Percentiles rank a stretch among this genome's conserved stretches.
phyloP scores from a whole-genome alignment of 2,797 vertebrate genomes.

The Cynodonichthys magdalenae region DNA sequence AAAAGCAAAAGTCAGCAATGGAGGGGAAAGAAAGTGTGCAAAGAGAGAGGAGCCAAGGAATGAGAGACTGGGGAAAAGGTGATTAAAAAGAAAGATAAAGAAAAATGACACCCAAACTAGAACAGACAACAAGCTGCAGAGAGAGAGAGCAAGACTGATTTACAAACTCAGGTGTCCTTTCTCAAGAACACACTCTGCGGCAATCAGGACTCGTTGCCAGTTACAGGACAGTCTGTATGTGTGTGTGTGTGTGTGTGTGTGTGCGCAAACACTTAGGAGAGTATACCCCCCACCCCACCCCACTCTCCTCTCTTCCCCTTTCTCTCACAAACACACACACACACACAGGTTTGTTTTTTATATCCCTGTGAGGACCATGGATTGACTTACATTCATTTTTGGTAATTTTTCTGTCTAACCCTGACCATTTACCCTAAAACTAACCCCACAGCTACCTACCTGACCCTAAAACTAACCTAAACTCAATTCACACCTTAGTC shows the following conservation, averaged over 20 bases:
- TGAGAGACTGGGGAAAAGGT: constrained; percentile 17
- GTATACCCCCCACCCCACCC: neutral
- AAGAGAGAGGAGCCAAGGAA: constrained; percentile 6
- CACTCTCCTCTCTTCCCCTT: constrained; percentile 15
- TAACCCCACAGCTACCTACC: too few species aligned
- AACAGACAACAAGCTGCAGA: constrained; percentile 18
- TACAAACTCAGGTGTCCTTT: constrained; percentile 77
- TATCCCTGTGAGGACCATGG: neutral
- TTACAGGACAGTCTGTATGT: constrained; percentile 30
- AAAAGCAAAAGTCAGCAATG: constrained; percentile 27
- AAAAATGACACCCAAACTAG: constrained; percentile 30
- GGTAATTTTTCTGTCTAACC: too few species aligned
- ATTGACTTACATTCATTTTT: too few species aligned
- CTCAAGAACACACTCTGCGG: constrained; percentile 75
- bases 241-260: constrained; percentile 5
- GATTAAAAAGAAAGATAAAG: constrained; percentile 51
- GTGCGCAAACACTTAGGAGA: constrained; percentile 40
- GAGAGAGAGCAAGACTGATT: constrained; percentile 56
- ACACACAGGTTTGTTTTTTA: constrained; percentile 60
- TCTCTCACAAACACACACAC: constrained; percentile 30
- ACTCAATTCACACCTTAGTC: too few species aligned
- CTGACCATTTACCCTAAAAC: too few species aligned
- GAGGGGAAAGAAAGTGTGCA: neutral
- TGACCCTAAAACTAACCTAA: too few species aligned
- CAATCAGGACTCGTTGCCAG: constrained; percentile 50